Percentiles rank a stretch among this genome's conserved stretches.
Conservation (phyloP, 2,113 vertebrate genomes). For the Acrocephalus kingi region DNA sequence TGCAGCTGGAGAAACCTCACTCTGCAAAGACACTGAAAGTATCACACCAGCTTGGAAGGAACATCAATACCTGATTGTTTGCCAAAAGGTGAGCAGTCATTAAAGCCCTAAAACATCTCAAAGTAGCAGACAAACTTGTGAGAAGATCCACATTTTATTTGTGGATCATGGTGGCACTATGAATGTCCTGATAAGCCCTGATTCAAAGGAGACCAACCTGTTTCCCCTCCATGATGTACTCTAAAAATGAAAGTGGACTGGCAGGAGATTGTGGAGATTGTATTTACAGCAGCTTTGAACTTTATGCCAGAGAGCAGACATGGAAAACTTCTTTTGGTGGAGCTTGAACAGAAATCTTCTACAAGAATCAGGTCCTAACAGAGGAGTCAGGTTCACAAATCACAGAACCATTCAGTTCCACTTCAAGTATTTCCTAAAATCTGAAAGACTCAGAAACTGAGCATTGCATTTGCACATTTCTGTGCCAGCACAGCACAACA, state of each 20-base stretch:
- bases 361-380: not conserved
- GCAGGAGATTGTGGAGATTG: not conserved
- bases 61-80: not conserved
- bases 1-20: not conserved
- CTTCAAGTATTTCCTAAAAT: not conserved
- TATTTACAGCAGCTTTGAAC: not conserved
- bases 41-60: not conserved
- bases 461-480: slow-evolving; percentile 51
- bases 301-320: not conserved
- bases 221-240: not conserved
- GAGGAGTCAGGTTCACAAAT: not conserved
- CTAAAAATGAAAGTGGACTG: not conserved
- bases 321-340: not conserved
- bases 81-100: not conserved
- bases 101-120: not conserved
- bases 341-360: not conserved
- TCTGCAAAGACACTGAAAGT: not conserved
- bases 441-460: slow-evolving; percentile 33
- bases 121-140: not conserved
- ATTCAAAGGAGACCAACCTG: not conserved
- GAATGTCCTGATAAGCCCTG: not conserved
- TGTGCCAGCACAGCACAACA: slow-evolving; percentile 41
- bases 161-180: not conserved
- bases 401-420: not conserved
- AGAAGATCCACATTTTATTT: not conserved